phyloP scores from a whole-genome alignment of 2,888 invertebrate genomes.

The Cyaniris semiargus region DNA sequence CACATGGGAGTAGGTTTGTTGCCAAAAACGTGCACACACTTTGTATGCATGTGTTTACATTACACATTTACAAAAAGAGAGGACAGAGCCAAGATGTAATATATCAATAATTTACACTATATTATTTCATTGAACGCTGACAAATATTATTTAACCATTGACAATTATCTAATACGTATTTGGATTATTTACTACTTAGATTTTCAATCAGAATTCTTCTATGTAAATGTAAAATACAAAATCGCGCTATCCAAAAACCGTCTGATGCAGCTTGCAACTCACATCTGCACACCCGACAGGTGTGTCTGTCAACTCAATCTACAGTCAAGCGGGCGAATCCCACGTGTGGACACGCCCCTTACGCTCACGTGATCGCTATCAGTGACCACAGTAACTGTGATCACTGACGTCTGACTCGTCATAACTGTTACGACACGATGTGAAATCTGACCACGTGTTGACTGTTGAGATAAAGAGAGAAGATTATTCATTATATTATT shows the following conservation, averaged over 20 bases:
- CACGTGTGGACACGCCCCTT: not conserved
- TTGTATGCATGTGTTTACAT: not conserved
- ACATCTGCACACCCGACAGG: not conserved
- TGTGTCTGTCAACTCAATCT: not conserved
- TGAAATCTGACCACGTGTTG: not conserved
- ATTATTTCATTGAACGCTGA: not conserved
- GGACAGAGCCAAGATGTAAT: constrained; percentile 8
- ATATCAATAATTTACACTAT: not conserved
- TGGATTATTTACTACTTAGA: too few species aligned
- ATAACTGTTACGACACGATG: not conserved
- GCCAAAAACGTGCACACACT: not conserved
- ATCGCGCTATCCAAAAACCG: not conserved
- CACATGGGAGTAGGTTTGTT: not conserved
- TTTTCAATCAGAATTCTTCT: too few species aligned
- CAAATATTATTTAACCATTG: not conserved
- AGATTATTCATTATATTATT: too few species aligned
- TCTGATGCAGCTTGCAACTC: not conserved
- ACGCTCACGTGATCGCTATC: not conserved
- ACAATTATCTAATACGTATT: not conserved
- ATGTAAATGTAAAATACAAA: too few species aligned
- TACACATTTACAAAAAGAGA: not conserved
- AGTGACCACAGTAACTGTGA: not conserved
- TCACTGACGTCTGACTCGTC: too few species aligned
- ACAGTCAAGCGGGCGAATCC: not conserved
- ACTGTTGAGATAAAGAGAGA: too few species aligned